Evolutionary conservation across 2,888 invertebrate genomes (phyloP), one percentile per base, ranked within the genome.

Genomic region (Diarsia rubi): DNA sequence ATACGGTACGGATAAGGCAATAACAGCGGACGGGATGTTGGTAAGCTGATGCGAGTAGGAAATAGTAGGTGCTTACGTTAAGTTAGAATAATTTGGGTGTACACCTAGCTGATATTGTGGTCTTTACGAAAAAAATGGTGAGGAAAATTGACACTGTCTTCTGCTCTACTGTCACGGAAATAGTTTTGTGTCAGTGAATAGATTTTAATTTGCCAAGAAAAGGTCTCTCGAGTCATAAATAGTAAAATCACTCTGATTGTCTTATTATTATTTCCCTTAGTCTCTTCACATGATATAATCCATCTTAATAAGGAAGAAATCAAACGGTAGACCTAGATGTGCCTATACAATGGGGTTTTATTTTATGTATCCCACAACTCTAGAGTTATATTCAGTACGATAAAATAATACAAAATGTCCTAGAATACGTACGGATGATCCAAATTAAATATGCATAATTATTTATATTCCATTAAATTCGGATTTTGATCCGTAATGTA

Each of bases 1-100:
- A 91, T 90, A 91, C 88, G 68, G 82, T 86, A 69, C 78, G 83
- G 77, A 86, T 83, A 83, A 82, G 80, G 85, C 86, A 79, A 84
- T 86, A 83, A 83, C 69, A 75, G 80, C 44, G 52, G 66, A 42
- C 63, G 49, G 60, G 19, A 54, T 72, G 85, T 66, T 85, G 67
- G 73, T 68, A 65, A 70, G 57, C 49, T 72, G 67, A 70, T 85
- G 69, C 68, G 62, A 37, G 68, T 37, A 66, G 83, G 54, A 82
- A 74, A 84, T 69, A 69, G 67, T 69, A 45, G 75, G 60, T 57
- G 44, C n/a, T 78, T 31, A 67, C 42, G 21, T 66, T 71, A 57
- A 72, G 71, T 45, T 6, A 19, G 3, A 82, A 64, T 45, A 52
- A 82, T 77, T 68, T n/a, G 9, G 49, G 27, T 37, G 31, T 24